Conservation (phyloP, 1,140 invertebrate species). For the Schmidtea mediterranea region DNA sequence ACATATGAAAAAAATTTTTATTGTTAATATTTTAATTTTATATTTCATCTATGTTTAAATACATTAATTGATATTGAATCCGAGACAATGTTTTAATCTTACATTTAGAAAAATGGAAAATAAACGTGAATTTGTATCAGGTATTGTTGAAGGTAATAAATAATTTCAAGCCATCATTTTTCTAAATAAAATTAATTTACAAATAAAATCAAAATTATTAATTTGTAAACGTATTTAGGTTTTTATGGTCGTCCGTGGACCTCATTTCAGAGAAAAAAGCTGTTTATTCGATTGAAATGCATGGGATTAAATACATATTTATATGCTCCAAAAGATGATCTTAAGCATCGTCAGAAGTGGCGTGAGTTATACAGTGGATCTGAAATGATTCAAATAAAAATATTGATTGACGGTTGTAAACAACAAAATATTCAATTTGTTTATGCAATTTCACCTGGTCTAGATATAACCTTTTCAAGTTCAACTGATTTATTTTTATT, state of each 20-base stretch:
- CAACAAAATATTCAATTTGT: constrained; percentile 69
- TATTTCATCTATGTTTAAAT: no score
- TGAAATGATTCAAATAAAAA: constrained; percentile 61
- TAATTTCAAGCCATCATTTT: no score
- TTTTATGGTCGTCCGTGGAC: constrained; percentile 97
- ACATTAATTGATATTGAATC: no score
- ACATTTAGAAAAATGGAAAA: no score
- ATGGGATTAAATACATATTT: constrained; percentile 64
- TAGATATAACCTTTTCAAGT: constrained; percentile 85
- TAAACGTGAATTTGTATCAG: no score
- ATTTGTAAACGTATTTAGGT: constrained; percentile 31
- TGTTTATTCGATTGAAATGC: constrained; percentile 58
- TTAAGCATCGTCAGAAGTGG: constrained; percentile 86
- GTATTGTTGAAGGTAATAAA: no score
- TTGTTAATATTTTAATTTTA: no score
- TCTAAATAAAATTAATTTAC: no score
- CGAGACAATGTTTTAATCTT: no score
- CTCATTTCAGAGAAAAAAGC: constrained; percentile 71
- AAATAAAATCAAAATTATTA: no score
- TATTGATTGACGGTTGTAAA: constrained; percentile 56
- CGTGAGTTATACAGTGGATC: constrained; percentile 81
- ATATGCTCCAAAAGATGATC: constrained; percentile 91
- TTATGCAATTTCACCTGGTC: constrained; percentile 84
- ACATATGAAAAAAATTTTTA: no score
- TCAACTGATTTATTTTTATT: constrained; percentile 56